Base-by-base conservation (phyloP, 2,113 vertebrate species). In the Nesospiza acunhae region DNA sequence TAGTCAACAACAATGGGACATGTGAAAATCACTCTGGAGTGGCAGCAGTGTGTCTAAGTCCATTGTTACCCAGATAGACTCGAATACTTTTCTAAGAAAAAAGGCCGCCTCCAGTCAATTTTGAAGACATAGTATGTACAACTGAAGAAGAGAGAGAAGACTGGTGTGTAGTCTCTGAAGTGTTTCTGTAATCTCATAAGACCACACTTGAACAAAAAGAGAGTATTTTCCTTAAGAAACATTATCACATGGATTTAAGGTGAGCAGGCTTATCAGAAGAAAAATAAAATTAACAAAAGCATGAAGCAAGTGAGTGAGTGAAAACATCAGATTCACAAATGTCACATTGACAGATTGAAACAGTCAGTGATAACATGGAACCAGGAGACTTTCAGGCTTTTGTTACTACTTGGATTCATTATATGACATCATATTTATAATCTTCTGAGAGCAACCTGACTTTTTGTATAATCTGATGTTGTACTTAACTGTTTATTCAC, bases 1-100 rank as follows among this genome's bases (percentile, higher is more conserved):
- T 44, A 9, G 9, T 69, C 39, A 82, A 22, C 3, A 9, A 6
- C 0, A 56, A 11, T 9, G 11, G 12, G 5, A 24, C 18, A 41
- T 35, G 21, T 41, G 33, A 6, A 58, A 67, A 74, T 80, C 46
- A 26, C 13, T 33, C 11, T 49, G 30, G 11, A 62, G 19, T 6
- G 26, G 31, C 47, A 60, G 31, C n/a, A 66, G 8, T 28, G 4
- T 58, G 15, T 87, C 50, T 79, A 52, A 64, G 9, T 33, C 56
- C 21, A 8, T 41, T 49, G 17, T 62, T 53, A 66, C 13, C 10
- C 62, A 55, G 21, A 37, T 52, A 41, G 7, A 50, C 10, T 26
- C 22, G 39, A 67, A 5, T 37, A 9, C 3, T 50, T 13, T 59
- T 78, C 67, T 41, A 41, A 35, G 20, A 42, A 75, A 69, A 64